A percentile compares a stretch with the other conserved stretches of the same genome.
Evolutionary conservation across 1,140 invertebrate genomes (phyloP).

Genomic region (Drosophila truncata): DNA sequence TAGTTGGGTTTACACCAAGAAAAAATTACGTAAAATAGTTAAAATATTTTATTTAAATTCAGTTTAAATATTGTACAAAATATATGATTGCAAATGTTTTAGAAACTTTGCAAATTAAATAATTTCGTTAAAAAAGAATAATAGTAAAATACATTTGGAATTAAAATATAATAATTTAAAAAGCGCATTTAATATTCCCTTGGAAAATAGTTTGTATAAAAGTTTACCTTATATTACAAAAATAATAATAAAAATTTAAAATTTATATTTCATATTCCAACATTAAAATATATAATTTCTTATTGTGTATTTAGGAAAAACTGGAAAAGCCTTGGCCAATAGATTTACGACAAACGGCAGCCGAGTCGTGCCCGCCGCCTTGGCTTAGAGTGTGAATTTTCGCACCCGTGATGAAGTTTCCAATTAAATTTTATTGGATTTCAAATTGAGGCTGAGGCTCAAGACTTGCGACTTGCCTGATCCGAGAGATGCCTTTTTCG

Average conservation of each 20-base stretch:
- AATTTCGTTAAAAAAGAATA: too few species aligned
- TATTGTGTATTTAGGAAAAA: conserved; percentile 2
- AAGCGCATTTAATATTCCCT: neutral
- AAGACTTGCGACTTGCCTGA: conserved; percentile 45
- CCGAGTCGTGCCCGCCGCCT: conserved; percentile 72
- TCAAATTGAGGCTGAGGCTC: conserved; percentile 75
- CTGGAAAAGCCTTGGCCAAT: conserved; percentile 63
- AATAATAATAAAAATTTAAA: neutral
- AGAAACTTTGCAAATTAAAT: too few species aligned
- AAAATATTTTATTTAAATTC: neutral
- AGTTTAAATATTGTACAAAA: neutral
- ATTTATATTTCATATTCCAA: neutral
- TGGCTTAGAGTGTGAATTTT: conserved; percentile 81
- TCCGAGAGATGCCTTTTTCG: conserved; percentile 48
- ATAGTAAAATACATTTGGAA: too few species aligned
- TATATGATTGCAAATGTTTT: too few species aligned
- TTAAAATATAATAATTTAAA: too few species aligned
- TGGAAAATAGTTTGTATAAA: neutral
- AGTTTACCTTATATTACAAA: too few species aligned
- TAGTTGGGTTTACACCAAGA: conserved; percentile 3
- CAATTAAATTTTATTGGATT: conserved; percentile 85
- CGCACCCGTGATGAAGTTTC: conserved; percentile 85
- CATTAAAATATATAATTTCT: neutral
- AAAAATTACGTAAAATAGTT: too few species aligned
- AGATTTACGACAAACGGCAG: conserved; percentile 82